A percentile compares a stretch with the other conserved stretches of the same genome.
These are phyloP conservation scores for Bacillus rossius DNA, from an alignment of 1,140 invertebrate genomes.

Conservation along the genomic window DNA sequence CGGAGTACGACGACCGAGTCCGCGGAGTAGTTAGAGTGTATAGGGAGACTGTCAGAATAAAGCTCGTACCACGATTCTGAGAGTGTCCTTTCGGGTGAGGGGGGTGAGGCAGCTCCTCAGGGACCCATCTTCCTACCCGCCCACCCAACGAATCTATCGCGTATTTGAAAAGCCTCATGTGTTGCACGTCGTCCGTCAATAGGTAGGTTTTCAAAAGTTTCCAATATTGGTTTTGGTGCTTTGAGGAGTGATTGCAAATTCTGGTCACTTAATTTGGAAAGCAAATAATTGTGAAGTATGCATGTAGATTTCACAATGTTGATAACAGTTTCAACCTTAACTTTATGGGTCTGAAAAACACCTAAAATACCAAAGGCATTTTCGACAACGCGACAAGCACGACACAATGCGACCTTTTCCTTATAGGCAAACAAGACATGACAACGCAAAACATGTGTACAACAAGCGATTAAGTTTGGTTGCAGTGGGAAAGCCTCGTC, in stretches of 20 bases:
- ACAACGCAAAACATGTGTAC: constrained; percentile 11
- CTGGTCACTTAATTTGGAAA: constrained; percentile 4
- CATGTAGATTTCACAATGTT: constrained; percentile 23
- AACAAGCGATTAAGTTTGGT: constrained; percentile 12
- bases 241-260: constrained; percentile 6
- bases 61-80: too few relatives aligned
- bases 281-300: constrained; percentile 27
- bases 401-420: constrained; percentile 21
- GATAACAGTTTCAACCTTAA: constrained; percentile 17
- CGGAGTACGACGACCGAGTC: too few relatives aligned
- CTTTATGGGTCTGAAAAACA: constrained; percentile 29
- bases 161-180: constrained; percentile 8
- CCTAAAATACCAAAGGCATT: constrained; percentile 39
- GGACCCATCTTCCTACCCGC: too few relatives aligned
- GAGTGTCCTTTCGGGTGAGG: too few relatives aligned
- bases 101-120: too few relatives aligned
- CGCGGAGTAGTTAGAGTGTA: too few relatives aligned
- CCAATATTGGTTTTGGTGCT: constrained; percentile 5
- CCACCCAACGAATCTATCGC: constrained; percentile 18
- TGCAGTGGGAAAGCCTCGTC: constrained; percentile 20
- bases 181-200: constrained; percentile 14
- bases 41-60: too few relatives aligned
- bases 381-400: constrained; percentile 35
- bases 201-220: constrained; percentile 11
- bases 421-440: too few relatives aligned